Evolutionary conservation across 1,140 invertebrate species (phyloP).

Genomic region (Phymorhynchus buccinoides): DNA sequence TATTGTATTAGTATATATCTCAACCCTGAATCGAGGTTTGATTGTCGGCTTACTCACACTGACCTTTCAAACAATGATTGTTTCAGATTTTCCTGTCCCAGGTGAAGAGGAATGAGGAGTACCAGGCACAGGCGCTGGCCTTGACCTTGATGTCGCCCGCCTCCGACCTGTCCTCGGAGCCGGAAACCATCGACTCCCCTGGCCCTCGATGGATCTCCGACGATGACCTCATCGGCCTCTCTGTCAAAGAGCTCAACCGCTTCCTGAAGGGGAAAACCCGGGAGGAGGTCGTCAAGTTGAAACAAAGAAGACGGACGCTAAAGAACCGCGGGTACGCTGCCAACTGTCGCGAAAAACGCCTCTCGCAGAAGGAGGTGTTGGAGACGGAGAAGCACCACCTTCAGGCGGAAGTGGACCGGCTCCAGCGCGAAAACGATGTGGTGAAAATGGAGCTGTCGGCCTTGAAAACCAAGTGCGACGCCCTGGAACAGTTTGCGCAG

Average conservation of each 20-base stretch:
- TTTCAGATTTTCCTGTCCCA: slow-evolving; percentile 70
- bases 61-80: no score
- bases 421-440: slow-evolving; percentile 69
- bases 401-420: slow-evolving; percentile 64
- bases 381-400: slow-evolving; percentile 81
- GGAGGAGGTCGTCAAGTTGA: slow-evolving; percentile 91
- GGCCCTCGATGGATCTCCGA: slow-evolving; percentile 77
- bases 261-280: slow-evolving; percentile 90
- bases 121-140: slow-evolving; percentile 38
- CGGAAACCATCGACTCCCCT: slow-evolving; percentile 24
- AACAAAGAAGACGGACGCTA: slow-evolving; percentile 95
- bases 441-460: slow-evolving; percentile 69
- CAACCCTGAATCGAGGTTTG: no score
- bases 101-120: slow-evolving; percentile 65
- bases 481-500: slow-evolving; percentile 67
- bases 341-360: slow-evolving; percentile 85
- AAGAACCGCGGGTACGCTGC: slow-evolving; percentile 99
- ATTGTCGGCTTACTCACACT: no score
- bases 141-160: background rate
- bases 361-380: slow-evolving; percentile 76
- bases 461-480: slow-evolving; percentile 68
- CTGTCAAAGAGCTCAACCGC: slow-evolving; percentile 96
- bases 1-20: no score
- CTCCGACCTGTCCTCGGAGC: background rate
- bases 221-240: slow-evolving; percentile 89